Evolutionary conservation across 2,888 invertebrate species (phyloP).

Genomic region (Cordilura impudica): DNA sequence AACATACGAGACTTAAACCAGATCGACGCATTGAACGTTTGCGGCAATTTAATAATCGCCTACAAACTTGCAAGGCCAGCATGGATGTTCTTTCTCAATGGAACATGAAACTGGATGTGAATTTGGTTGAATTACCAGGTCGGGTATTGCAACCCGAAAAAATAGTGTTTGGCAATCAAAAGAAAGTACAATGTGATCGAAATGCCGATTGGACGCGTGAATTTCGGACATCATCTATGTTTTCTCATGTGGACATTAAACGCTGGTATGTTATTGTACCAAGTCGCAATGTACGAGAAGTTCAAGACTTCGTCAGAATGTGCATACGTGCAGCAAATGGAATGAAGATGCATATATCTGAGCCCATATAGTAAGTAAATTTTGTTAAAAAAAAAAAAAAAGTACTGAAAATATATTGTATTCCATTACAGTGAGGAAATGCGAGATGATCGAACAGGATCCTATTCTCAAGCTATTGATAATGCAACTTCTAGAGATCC

Average conservation of each 20-base stretch:
- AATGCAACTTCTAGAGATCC: conserved; percentile 80
- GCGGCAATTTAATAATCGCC: conserved; percentile 82
- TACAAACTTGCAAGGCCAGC: conserved; percentile 79
- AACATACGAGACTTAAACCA: conserved; percentile 87
- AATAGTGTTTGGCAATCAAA: conserved; percentile 80
- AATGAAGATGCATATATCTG: conserved; percentile 78
- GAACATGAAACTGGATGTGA: conserved; percentile 83
- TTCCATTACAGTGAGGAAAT: conserved; percentile 77
- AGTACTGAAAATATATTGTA: too few relatives aligned
- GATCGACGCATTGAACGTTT: conserved; percentile 83
- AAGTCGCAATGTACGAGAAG: conserved; percentile 68
- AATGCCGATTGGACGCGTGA: conserved; percentile 88
- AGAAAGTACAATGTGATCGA: conserved; percentile 68
- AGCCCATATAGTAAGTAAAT: conserved; percentile 76
- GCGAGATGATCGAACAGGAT: conserved; percentile 80
- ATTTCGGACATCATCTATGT: conserved; percentile 80
- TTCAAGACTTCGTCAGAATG: conserved; percentile 71
- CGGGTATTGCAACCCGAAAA: conserved; percentile 83
- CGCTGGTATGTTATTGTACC: conserved; percentile 78
- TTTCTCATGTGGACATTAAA: conserved; percentile 68
- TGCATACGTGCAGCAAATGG: conserved; percentile 77
- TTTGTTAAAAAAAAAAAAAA: too few relatives aligned
- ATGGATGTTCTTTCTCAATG: conserved; percentile 83
- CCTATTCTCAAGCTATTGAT: conserved; percentile 82
- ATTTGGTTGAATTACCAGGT: conserved; percentile 83